phyloP scores from a whole-genome alignment of 2,888 invertebrate genomes.

The Protodeltote pygarga region DNA sequence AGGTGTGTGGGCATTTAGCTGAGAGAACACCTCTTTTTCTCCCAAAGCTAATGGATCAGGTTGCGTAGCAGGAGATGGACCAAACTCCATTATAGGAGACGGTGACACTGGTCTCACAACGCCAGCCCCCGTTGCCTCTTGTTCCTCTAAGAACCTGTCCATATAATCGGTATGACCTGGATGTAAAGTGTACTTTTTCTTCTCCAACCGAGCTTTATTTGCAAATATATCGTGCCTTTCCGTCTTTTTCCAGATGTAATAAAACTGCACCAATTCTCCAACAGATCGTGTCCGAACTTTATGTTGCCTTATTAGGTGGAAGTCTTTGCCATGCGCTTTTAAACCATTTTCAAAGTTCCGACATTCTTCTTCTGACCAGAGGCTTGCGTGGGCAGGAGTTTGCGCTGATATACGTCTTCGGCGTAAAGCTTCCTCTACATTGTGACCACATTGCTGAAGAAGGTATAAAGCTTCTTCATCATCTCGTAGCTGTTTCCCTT shows the following conservation, averaged over 20 bases:
- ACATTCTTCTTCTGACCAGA: constrained; percentile 99
- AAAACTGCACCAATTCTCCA: constrained; percentile 98
- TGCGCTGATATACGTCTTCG: constrained; percentile 92
- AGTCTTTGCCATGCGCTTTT: constrained; percentile 97
- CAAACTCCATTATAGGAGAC: constrained; percentile 87
- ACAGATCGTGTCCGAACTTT: constrained; percentile 98
- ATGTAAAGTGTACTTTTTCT: constrained; percentile 96
- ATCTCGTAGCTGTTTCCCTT: constrained; percentile 93
- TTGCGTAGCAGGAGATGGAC: constrained; percentile 73
- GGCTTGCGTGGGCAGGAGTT: constrained; percentile 90
- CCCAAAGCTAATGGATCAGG: constrained; percentile 82
- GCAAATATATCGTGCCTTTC: constrained; percentile 98
- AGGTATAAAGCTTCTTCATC: constrained; percentile 96
- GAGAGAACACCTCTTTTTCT: constrained; percentile 83
- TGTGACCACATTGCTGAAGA: constrained; percentile 97
- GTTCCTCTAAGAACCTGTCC: constrained; percentile 96
- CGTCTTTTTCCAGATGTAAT: constrained; percentile 99
- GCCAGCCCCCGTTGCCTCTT: constrained; percentile 91
- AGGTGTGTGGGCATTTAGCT: constrained; percentile 73
- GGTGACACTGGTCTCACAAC: constrained; percentile 87
- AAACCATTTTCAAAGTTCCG: constrained; percentile 98
- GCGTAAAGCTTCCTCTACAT: constrained; percentile 96
- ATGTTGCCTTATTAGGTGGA: constrained; percentile 96
- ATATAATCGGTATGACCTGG: constrained; percentile 97
- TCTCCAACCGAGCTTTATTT: constrained; percentile 95